Base-by-base conservation (phyloP, 2,797 vertebrate species). In the Sebastes wilsoni region DNA sequence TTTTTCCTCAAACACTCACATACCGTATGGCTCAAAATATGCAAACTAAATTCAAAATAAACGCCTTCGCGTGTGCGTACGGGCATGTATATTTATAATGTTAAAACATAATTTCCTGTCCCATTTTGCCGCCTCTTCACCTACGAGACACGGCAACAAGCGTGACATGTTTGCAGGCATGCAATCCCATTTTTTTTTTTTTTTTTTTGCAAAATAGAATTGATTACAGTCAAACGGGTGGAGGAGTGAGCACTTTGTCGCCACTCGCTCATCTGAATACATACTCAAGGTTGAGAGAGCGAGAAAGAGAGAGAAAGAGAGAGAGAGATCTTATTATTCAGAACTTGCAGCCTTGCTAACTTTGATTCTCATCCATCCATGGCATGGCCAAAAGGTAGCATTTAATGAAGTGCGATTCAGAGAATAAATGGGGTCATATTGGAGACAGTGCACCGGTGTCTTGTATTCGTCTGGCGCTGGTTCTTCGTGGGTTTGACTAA, bases 381-480 rank as follows among this genome's bases (percentile, higher is more conserved):
- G 96, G 97, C 97, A 97, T 98, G 97, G 97, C 97, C 97, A 97
- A 98, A 97, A 99, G 97, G 97, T 97, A 97, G 96, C 96, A 97
- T 97, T 98, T 98, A 98, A 98, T 99, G 97, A 98, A 97, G 97
- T 97, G 96, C 94, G 95, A 97, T 97, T 97, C 96, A 96, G 96
- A 96, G 96, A 97, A 96, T 97, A 97, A 97, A 98, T 96, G 97
- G 96, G 96, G 97, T 97, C 97, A 96, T 97, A 97, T 95, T 97
- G 96, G 96, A 97, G 96, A 96, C 95, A 94, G 96, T 95, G 95
- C 92, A 88, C 94, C 94, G 95, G 95, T 95, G 97, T 96, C 96
- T 97, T 96, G 96, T 96, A 95, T 97, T 96, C 92, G 92, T 96
- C 95, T 96, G 96, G 95, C 96, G 95, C 96, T 97, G 97, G 97